A percentile compares a stretch with the other conserved stretches of the same genome.
These are phyloP conservation scores for Naja naja DNA, from an alignment of 2,113 vertebrate species.

Conservation along the genomic window DNA sequence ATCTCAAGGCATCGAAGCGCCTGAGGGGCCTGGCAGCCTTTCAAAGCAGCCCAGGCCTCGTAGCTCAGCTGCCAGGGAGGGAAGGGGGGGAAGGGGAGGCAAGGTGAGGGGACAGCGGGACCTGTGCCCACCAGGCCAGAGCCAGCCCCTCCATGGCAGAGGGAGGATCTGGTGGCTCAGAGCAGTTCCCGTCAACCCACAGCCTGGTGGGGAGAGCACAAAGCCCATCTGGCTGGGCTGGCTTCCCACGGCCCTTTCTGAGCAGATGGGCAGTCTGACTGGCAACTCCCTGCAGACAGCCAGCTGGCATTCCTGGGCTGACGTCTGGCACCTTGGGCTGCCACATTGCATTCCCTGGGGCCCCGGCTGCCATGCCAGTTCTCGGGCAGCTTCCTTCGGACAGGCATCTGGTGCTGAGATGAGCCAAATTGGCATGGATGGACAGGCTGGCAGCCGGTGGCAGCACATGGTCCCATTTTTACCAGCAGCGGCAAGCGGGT, in stretches of 20 bases:
- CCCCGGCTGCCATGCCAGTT: background rate
- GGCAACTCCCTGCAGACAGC: slow-evolving; percentile 18
- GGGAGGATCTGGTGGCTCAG: background rate
- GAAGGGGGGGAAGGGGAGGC: background rate
- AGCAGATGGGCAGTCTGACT: slow-evolving; percentile 52
- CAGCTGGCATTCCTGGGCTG: slow-evolving; percentile 54
- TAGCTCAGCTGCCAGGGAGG: background rate
- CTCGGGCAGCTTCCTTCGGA: slow-evolving; percentile 42
- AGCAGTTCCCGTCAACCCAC: slow-evolving; percentile 18
- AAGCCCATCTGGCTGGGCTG: slow-evolving; percentile 18
- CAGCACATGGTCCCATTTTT: background rate
- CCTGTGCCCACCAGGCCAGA: background rate
- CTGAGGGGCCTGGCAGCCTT: background rate
- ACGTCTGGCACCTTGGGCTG: slow-evolving; percentile 57
- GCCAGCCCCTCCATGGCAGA: no score
- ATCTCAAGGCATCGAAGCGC: background rate
- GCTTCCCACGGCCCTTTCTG: slow-evolving; percentile 36
- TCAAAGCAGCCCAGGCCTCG: background rate
- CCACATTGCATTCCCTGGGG: slow-evolving; percentile 34
- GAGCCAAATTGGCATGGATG: background rate
- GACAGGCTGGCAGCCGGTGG: background rate
- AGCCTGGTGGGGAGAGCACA: slow-evolving; percentile 22
- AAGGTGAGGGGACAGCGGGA: background rate
- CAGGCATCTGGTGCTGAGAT: slow-evolving; percentile 36
- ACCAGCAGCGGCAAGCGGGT: background rate